Evolutionary conservation across 2,888 invertebrate species (phyloP).

Genomic region (Geophilus truncorum): DNA sequence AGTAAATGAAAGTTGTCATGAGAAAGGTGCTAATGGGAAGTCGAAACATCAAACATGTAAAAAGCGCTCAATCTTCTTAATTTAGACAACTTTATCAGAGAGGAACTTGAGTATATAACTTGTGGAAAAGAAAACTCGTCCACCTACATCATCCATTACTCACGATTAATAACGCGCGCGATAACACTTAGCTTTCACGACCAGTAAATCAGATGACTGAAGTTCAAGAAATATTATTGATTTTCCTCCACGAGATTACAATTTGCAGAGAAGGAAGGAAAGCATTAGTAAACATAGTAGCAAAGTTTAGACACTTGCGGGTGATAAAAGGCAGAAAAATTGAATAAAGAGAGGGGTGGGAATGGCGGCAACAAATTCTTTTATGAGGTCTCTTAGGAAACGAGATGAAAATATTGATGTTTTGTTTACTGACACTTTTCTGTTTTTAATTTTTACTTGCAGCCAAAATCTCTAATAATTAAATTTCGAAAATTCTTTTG

Average conservation of each 20-base stretch:
- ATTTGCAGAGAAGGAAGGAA: background rate
- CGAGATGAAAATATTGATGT: background rate
- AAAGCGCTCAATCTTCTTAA: background rate
- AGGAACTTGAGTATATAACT: background rate
- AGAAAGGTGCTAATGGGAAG: no score
- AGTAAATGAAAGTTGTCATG: no score
- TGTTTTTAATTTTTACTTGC: background rate
- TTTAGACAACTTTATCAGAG: background rate
- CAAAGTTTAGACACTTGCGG: background rate
- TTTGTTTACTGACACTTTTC: background rate
- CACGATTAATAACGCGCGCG: background rate
- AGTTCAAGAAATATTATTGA: constrained; percentile 12
- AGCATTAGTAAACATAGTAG: background rate
- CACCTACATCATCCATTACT: background rate
- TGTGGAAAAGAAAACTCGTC: background rate
- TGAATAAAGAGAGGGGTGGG: background rate
- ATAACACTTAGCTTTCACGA: constrained; percentile 12
- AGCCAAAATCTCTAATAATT: no score
- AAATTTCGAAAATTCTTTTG: background rate
- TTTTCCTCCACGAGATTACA: background rate
- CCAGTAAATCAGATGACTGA: constrained; percentile 3
- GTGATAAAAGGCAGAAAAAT: background rate
- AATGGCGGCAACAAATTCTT: background rate
- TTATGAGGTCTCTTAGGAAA: background rate
- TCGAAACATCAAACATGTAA: no score